phyloP scores from a whole-genome alignment of 2,888 invertebrate species.

The Lottia scabra region DNA sequence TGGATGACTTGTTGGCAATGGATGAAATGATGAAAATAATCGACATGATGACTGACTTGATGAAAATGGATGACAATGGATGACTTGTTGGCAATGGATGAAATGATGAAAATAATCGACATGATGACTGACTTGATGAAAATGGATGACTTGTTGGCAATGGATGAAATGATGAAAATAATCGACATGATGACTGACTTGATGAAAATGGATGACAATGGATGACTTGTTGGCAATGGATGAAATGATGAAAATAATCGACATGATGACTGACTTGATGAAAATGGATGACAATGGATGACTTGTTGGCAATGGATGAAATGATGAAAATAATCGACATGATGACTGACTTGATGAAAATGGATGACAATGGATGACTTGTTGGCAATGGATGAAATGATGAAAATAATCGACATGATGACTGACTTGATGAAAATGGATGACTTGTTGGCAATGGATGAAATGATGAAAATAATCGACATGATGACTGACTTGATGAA shows the following conservation, averaged over 20 bases:
- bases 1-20: background rate
- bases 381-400: no score
- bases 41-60: background rate
- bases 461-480: no score
- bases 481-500: background rate
- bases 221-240: background rate
- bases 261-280: background rate
- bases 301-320: background rate
- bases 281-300: background rate
- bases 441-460: background rate
- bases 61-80: no score
- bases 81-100: background rate
- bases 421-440: background rate
- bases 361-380: background rate
- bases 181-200: background rate
- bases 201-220: no score
- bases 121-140: background rate
- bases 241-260: no score
- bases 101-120: no score
- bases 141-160: background rate
- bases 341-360: background rate
- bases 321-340: no score
- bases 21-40: no score
- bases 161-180: no score
- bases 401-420: no score